Percentiles rank a stretch among this genome's conserved stretches.
Evolutionary conservation across 2,888 invertebrate species (phyloP).

Genomic region (Brachyptera putata): DNA sequence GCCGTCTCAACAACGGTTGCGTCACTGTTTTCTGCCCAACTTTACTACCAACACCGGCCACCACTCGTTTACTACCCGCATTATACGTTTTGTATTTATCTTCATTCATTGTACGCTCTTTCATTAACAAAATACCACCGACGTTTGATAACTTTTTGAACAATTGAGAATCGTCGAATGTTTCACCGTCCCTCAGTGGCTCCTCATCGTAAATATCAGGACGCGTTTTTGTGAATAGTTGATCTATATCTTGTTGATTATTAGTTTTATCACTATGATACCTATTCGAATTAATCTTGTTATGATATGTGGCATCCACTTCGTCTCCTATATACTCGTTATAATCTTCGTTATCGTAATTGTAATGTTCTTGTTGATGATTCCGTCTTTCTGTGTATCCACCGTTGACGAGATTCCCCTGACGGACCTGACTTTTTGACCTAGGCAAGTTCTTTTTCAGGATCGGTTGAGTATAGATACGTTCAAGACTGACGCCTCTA

Average conservation of each 20-base stretch:
- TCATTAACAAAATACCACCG: slow-evolving; percentile 40
- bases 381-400: background rate
- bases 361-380: background rate
- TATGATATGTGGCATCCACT: slow-evolving; percentile 4
- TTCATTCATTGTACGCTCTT: slow-evolving; percentile 13
- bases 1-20: slow-evolving; percentile 16
- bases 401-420: slow-evolving; percentile 8
- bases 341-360: slow-evolving; percentile 13
- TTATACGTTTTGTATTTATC: slow-evolving; percentile 32
- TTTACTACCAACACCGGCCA: background rate
- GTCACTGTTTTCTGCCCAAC: background rate
- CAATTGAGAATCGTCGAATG: slow-evolving; percentile 15
- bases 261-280: no score
- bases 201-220: slow-evolving; percentile 18
- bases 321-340: slow-evolving; percentile 8
- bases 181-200: slow-evolving; percentile 9
- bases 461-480: slow-evolving; percentile 16
- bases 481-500: slow-evolving; percentile 29
- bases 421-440: slow-evolving; percentile 28
- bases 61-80: slow-evolving; percentile 16
- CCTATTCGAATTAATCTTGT: slow-evolving; percentile 2
- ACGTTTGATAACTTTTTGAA: slow-evolving; percentile 44
- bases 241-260: slow-evolving; percentile 5
- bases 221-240: slow-evolving; percentile 4
- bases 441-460: slow-evolving; percentile 22